These are phyloP conservation scores for Eupithecia centaureata DNA, from an alignment of 2,888 invertebrate species.

Conservation along the genomic window DNA sequence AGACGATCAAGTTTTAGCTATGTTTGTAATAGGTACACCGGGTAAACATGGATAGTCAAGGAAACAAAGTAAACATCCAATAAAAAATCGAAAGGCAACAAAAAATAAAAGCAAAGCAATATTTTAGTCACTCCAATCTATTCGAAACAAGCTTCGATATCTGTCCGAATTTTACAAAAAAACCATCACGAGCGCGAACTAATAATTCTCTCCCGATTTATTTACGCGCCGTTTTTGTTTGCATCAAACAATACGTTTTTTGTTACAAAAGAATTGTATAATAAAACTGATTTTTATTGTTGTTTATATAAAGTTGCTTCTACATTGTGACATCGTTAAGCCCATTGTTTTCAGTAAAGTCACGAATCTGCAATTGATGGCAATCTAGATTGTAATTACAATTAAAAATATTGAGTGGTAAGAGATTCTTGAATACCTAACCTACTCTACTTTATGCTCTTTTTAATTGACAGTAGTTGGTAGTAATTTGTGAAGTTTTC, in stretches of 20 bases:
- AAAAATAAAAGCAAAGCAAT: constrained; percentile 12
- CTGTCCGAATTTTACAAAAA: constrained; percentile 26
- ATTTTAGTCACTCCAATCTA: constrained; percentile 18
- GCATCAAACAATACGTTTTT: constrained; percentile 52
- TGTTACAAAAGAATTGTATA: constrained; percentile 41
- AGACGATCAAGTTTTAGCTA: background rate
- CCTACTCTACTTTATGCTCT: constrained; percentile 24
- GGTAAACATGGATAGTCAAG: background rate
- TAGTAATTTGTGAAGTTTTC: background rate
- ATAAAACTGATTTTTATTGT: constrained; percentile 54
- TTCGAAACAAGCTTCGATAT: constrained; percentile 22
- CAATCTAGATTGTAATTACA: constrained; percentile 62
- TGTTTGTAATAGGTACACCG: background rate
- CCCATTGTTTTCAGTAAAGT: constrained; percentile 79
- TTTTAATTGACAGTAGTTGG: background rate
- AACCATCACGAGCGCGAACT: constrained; percentile 40
- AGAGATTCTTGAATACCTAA: constrained; percentile 10
- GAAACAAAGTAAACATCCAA: background rate
- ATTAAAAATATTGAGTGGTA: constrained; percentile 49
- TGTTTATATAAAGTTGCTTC: constrained; percentile 68
- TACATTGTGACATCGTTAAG: constrained; percentile 63
- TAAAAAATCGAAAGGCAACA: constrained; percentile 2
- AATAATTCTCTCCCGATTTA: constrained; percentile 42
- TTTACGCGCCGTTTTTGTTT: constrained; percentile 41
- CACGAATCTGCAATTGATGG: constrained; percentile 72